Evolutionary conservation across 2,113 vertebrate species (phyloP).

Genomic region (Chaenogobius annularis): DNA sequence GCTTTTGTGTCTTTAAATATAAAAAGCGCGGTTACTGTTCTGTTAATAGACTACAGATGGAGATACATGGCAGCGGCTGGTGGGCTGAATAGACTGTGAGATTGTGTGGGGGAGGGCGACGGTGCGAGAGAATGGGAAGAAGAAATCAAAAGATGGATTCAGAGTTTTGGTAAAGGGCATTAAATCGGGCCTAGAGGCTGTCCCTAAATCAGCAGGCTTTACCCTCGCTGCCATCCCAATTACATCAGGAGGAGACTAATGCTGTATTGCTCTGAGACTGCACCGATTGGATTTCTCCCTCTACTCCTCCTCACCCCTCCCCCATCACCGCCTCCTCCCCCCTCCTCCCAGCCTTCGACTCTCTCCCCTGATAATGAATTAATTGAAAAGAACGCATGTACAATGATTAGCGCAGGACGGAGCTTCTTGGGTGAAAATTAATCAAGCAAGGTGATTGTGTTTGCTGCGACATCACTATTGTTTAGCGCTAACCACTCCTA

Average conservation of each 20-base stretch:
- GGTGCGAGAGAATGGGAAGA: conserved; percentile 32
- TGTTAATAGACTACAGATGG: conserved; percentile 60
- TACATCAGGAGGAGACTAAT: conserved; percentile 77
- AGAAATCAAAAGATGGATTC: conserved; percentile 87
- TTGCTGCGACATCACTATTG: conserved; percentile 24
- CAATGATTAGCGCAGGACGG: conserved; percentile 65
- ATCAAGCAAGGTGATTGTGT: conserved; percentile 56
- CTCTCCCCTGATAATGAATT: conserved; percentile 68
- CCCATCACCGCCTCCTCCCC: conserved; percentile 28
- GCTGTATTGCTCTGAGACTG: conserved; percentile 64
- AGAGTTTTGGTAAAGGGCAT: conserved; percentile 85
- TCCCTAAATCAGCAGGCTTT: conserved; percentile 77
- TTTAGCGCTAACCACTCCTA: conserved; percentile 12
- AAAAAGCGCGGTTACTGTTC: conserved; percentile 35
- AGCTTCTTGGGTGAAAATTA: conserved; percentile 56
- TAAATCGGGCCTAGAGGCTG: conserved; percentile 83
- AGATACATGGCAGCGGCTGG: conserved; percentile 50
- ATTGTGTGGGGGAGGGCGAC: conserved; percentile 55
- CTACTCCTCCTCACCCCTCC: conserved; percentile 50
- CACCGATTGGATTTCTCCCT: conserved; percentile 63
- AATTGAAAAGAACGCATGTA: conserved; percentile 72
- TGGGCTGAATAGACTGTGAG: conserved; percentile 39
- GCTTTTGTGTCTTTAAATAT: conserved; percentile 48
- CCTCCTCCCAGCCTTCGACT: conserved; percentile 10
- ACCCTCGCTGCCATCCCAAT: conserved; percentile 70